Base-by-base conservation (phyloP, 2,888 invertebrate species). In the Leptarthrus brevirostris region DNA sequence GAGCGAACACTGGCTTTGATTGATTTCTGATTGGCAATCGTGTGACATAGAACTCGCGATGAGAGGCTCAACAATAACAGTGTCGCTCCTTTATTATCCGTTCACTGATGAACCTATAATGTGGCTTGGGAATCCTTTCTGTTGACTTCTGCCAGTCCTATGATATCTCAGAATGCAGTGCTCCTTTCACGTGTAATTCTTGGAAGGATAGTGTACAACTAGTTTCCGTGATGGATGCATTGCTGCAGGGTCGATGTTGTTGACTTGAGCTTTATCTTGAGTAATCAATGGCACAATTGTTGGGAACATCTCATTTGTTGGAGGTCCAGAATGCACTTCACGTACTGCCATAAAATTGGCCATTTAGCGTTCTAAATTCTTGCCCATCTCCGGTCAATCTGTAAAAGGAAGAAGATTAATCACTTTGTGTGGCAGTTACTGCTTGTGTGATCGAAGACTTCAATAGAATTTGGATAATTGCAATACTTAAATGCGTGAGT, bases 211-310 rank as follows among this genome's bases (percentile, higher is more conserved):
- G 8, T 44, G 56, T 20, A 72, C 56, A 18, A 47, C 72, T 26
- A 72, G 44, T 72, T 72, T 72, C 56, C 72, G 72, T 72, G 47
- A 12, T 58, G 72, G 72, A 72, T 58, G 56, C 72, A 72, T 72
- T 30, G 22, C 56, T 72, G 44, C 12, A 20, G 40, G 18, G 47
- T 58, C 26, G 6, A 34, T 30, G 26, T 71, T 18, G 26, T 70
- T 26, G 12, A 24, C 30, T 34, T 16, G 12, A 24, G 20, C 16
- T 54, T 20, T 36, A 53, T 70, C 16, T 14, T 22, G 22, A 34
- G 30, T n/a, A 36, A n/a, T 30, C 18, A 71, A 40, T 54, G 16
- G 40, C 22, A 56, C 44, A 10, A 30, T 8, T 40, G 47, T 56
- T 44, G 72, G 30, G 56, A 22, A 47, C 69, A 69, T 69, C 18